Base-by-base conservation (phyloP, 2,113 vertebrate species). In the Megaceryle maxima region DNA sequence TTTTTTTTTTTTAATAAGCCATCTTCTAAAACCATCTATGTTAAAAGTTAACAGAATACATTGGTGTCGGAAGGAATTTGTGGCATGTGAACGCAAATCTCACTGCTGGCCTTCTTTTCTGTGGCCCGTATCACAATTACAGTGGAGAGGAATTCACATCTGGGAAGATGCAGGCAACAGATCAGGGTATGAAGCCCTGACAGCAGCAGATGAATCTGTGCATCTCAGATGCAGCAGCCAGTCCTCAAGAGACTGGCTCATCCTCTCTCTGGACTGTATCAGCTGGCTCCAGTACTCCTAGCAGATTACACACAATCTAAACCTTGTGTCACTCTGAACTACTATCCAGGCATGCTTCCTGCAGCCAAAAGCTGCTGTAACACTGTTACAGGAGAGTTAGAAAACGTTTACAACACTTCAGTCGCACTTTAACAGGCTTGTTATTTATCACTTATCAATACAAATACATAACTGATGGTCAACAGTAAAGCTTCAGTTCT, bases 121-220 rank as follows among this genome's bases (percentile, higher is more conserved):
- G 95, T 62, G 83, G 88, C 88, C 83, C 73, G 9, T 92, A 95
- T 90, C 96, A 6, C 73, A 88, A 39, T 78, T 88, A 87, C 68
- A 84, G 83, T 0, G 18, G 76, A 84, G 77, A 93, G 94, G 96
- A 97, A 96, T 96, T 88, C 96, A 94, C 96, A 95, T 94, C 95
- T 95, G 96, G 96, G 92, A 89, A 92, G 91, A 96, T 17, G 77
- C 85, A 96, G 80, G 79, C 88, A 79, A 80, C 78, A 91, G 79
- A 63, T 48, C 43, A 73, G 81, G 85, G 94, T 75, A 73, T 25
- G 92, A 95, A 94, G 77, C 89, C 68, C 91, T 88, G 94, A 88
- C 88, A 94, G 80, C 93, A 91, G 69, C 86, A 87, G 88, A 96
- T 83, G 64, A 94, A 88, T 87, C 80, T 83, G 64, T 46, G 39